Evolutionary conservation across 2,888 invertebrate species (phyloP).

Genomic region (Keiferia lycopersicella): DNA sequence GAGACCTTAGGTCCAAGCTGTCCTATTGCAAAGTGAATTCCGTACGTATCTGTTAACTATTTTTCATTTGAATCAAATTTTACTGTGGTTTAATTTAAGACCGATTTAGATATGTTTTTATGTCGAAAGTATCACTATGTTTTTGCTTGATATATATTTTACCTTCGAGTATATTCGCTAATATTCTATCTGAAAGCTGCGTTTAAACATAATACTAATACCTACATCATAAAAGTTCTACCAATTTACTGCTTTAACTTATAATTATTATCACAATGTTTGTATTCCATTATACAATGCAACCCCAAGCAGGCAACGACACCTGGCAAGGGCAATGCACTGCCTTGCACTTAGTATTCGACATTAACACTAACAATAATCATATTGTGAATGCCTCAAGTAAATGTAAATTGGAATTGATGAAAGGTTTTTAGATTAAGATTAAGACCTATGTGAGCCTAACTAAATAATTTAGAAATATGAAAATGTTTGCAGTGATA

Average conservation of each 20-base stretch:
- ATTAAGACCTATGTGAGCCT: no score
- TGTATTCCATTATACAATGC: not conserved
- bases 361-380: conserved; percentile 41
- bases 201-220: no score
- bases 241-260: not conserved
- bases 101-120: no score
- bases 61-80: not conserved
- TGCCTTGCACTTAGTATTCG: conserved; percentile 75
- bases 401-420: not conserved
- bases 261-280: not conserved
- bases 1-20: not conserved
- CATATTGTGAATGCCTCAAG: not conserved
- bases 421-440: not conserved
- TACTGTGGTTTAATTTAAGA: no score
- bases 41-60: not conserved
- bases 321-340: conserved; percentile 66
- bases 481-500: no score
- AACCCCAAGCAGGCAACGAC: conserved; percentile 46
- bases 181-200: no score
- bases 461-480: no score
- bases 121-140: no score
- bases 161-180: no score
- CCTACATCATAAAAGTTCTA: no score
- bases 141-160: no score
- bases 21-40: not conserved